Percentiles rank a stretch among this genome's conserved stretches.
Conservation (phyloP, 2,888 invertebrate genomes). For the Drosophila barbarae region DNA sequence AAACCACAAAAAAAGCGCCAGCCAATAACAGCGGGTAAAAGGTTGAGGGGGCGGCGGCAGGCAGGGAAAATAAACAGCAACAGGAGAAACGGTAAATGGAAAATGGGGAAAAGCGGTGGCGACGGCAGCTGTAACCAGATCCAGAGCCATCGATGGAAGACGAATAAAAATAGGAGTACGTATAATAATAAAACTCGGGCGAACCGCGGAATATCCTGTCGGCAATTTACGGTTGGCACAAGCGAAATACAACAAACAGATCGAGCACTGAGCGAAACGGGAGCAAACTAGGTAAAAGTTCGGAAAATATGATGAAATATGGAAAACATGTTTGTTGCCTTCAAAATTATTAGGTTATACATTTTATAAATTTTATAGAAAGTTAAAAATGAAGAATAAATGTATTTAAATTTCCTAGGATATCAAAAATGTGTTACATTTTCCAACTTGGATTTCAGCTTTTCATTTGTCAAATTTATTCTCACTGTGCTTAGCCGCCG, state of each 20-base stretch:
- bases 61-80: conserved; percentile 39
- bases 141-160: conserved; percentile 42
- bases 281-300: too few relatives aligned
- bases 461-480: not conserved
- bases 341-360: not conserved
- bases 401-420: not conserved
- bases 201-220: conserved; percentile 66
- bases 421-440: too few relatives aligned
- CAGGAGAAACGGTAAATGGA: conserved; percentile 5
- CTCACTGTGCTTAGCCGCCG: conserved; percentile 19
- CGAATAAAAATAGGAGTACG: conserved; percentile 38
- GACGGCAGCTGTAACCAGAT: conserved; percentile 27
- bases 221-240: conserved; percentile 69
- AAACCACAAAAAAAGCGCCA: conserved; percentile 39
- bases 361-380: not conserved
- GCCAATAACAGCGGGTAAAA: conserved; percentile 53
- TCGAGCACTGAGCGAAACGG: not conserved
- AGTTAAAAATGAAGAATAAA: not conserved
- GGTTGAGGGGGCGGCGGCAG: conserved; percentile 7
- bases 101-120: not conserved
- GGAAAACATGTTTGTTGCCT: not conserved
- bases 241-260: conserved; percentile 21
- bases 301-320: not conserved
- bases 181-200: conserved; percentile 46
- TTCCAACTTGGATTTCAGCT: not conserved